Evolutionary conservation across 1,140 invertebrate species (phyloP).

Genomic region (Aphaenogaster ashmeadi): DNA sequence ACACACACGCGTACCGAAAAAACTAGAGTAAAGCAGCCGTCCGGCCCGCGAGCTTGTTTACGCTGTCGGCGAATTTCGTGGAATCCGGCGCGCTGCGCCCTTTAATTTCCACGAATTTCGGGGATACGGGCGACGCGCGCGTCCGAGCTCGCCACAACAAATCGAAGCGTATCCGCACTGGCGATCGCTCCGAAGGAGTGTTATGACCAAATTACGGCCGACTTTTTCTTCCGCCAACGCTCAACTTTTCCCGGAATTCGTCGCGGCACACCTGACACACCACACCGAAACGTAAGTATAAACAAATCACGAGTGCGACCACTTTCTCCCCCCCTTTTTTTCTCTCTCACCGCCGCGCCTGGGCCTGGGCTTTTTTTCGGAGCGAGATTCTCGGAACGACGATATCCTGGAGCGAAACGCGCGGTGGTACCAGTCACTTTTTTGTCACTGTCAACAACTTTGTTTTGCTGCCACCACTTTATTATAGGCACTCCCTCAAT

Average conservation of each 20-base stretch:
- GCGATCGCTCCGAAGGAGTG: background rate
- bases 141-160: no score
- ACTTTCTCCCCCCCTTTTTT: background rate
- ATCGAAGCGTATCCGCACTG: no score
- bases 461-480: slow-evolving; percentile 29
- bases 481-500: slow-evolving; percentile 9
- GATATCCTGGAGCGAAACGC: slow-evolving; percentile 26
- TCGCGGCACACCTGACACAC: background rate
- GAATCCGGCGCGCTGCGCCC: no score
- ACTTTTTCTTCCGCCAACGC: background rate
- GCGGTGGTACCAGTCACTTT: slow-evolving; percentile 48
- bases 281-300: slow-evolving; percentile 19
- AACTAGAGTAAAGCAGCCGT: no score
- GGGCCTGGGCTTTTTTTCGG: background rate
- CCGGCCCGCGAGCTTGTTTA: no score
- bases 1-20: no score
- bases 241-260: background rate
- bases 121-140: no score
- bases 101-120: no score
- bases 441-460: slow-evolving; percentile 66
- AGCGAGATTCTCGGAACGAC: background rate
- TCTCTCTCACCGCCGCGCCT: background rate
- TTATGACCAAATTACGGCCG: background rate
- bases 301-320: background rate
- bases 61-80: no score